Base-by-base conservation (phyloP, 2,113 vertebrate genomes). In the Coreoperca whiteheadi region DNA sequence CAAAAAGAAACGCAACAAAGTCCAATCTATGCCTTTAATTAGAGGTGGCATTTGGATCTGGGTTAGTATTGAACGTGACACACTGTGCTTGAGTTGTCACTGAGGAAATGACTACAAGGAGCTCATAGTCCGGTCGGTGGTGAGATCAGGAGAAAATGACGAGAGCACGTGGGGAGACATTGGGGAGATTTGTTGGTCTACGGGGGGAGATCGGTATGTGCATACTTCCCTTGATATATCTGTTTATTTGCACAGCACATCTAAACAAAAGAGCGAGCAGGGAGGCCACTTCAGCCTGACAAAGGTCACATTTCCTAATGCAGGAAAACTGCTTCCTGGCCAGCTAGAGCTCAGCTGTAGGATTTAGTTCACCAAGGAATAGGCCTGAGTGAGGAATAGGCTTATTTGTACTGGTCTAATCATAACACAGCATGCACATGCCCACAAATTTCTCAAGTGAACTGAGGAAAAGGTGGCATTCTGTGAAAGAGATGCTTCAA, bases 261-360 rank as follows among this genome's bases (percentile, higher is more conserved):
- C 93, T 90, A 94, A 94, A 96, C 95, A 95, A 95, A 95, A 92
- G 94, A 92, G 91, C 60, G 84, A 87, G 75, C 69, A 83, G 90
- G 92, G 91, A 96, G 94, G 91, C 89, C 95, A 91, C 94, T 94
- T 92, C 84, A 92, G 91, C 90, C 0, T 63, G 87, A 93, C 94
- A 94, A 96, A 96, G 95, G 94, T 96, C 81, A 7, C 87, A 82
- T 81, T 96, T 96, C 95, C 95, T 94, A 93, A 82, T 82, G 86
- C 93, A 95, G 95, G 94, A 96, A 96, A 95, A 92, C 82, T 91
- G 87, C 84, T 89, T 92, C 94, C 95, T 94, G 92, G 65, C 88
- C 83, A 12, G 81, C 77, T 10, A 59, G 4, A 79, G 74, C 81
- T 63, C 46, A 4, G 79, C 76, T 74, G 78, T 68, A 64, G 73